Base-by-base conservation (phyloP, 2,888 invertebrate species). In the Sesamia inferens region DNA sequence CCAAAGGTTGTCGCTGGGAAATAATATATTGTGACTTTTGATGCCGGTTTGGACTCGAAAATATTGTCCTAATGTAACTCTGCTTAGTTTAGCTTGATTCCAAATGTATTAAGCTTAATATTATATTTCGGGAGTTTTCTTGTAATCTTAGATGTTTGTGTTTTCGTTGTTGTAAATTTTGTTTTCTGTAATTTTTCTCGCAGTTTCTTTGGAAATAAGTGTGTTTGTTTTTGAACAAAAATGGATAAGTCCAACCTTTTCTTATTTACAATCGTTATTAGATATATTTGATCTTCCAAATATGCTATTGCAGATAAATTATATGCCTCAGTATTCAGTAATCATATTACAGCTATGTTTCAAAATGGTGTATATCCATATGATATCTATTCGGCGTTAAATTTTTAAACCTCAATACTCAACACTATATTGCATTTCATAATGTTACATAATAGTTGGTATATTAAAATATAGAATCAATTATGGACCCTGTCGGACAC, bases 1-100 rank as follows among this genome's bases (percentile, higher is more conserved):
- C 91, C 90, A 87, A 88, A 87, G 92, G 91, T 88, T 90, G 81
- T 90, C 92, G 87, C 85, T 83, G 88, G 89, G 90, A 90, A 90
- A 92, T 89, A 88, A 93, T 92, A 92, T 93, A 93, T 92, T 85
- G 90, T 88, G 91, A 92, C 92, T 92, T 91, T 91, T 89, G 89
- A 88, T 88, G 86, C 67, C 88, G 87, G 87, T 87, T 83, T 82
- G 85, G 85, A 83, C 85, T 84, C 68, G 78, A 85, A 85, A 84
- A 82, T 84, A 80, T 84, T 86, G 72, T 73, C 68, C 86, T 86
- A 82, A 86, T 84, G 78, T 72, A 72, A 39, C 70, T 69, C 51
- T 76, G 68, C 67, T 74, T 57, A 68, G 62, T 68, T 63, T 65
- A 70, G 68, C 47, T 57, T 81, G 63, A 72, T 80, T 77, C 78